Evolutionary conservation across 2,888 invertebrate species (phyloP).

Genomic region (Zhengitettix transpicula): DNA sequence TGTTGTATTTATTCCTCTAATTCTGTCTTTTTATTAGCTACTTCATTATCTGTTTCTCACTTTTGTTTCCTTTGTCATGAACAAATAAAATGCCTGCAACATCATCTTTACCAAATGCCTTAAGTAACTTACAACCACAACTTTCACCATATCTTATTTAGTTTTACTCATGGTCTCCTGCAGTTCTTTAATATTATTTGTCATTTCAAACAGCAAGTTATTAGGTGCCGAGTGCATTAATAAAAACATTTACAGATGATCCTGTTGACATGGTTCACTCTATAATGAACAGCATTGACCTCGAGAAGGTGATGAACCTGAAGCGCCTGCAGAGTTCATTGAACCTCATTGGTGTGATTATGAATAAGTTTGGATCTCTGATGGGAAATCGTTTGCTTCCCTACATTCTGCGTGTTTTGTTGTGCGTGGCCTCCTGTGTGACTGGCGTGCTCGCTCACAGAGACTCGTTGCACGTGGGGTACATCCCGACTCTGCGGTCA

Average conservation of each 20-base stretch:
- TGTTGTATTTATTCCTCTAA: too few species aligned
- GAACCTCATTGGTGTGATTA: constrained; percentile 54
- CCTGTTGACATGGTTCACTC: constrained; percentile 33
- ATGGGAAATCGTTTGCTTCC: constrained; percentile 48
- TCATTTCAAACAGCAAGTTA: too few species aligned
- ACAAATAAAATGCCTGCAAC: too few species aligned
- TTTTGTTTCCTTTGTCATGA: too few species aligned
- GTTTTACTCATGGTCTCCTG: too few species aligned
- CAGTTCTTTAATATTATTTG: too few species aligned
- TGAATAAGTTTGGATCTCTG: constrained; percentile 67
- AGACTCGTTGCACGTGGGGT: not conserved
- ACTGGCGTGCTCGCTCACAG: constrained; percentile 34
- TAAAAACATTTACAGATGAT: constrained; percentile 23
- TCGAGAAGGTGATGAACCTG: constrained; percentile 32
- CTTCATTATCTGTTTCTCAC: too few species aligned
- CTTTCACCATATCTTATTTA: too few species aligned
- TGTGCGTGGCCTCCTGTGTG: constrained; percentile 50
- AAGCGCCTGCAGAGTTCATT: constrained; percentile 56
- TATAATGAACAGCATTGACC: constrained; percentile 33
- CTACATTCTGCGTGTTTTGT: constrained; percentile 52
- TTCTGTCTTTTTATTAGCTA: too few species aligned
- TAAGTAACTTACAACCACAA: too few species aligned
- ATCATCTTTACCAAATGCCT: too few species aligned
- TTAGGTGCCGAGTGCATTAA: too few species aligned
- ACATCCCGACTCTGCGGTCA: constrained; percentile 36